Evolutionary conservation across 2,888 invertebrate species (phyloP), one percentile per base, ranked within the genome.

Genomic region (Ichneumoninae sp.): DNA sequence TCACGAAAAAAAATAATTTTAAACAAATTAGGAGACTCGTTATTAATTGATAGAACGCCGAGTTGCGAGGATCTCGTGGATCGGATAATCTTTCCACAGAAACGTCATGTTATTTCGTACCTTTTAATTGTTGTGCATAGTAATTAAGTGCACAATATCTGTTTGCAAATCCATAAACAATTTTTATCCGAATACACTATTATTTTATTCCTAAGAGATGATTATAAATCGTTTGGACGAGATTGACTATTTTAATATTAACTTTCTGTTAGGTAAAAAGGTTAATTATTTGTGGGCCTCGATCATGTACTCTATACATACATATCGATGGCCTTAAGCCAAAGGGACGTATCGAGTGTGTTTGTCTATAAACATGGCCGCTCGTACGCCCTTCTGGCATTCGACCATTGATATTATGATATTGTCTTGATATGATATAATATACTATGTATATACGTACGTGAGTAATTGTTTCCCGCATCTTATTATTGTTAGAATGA

Each of bases 221-320:
- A 85, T 85, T 87, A 88, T 86, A 79, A 66, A 86, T 87, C 85
- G 68, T 86, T 85, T 86, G 80, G 84, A 88, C 84, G 86, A 88
- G 88, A 90, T 88, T 81, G 81, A 90, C 88, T 90, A 91, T 90
- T 91, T 90, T 91, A 90, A 87, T 90, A 90, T 87, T 90, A 90
- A 87, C 87, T 75, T 83, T 83, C 63, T 80, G 81, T 88, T 89
- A 89, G 86, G 77, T 71, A 80, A 81, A 88, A 83, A 74, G 50
- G 65, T 69, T 69, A 54, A 60, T 57, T 85, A 60, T 33, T 68
- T 70, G 79, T 75, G 75, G 82, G 52, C 70, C 74, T 66, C 44
- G 66, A 75, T 60, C 30, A 52, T 73, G 50, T 73, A 71, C 71
- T 52, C 54, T 74, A 30, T 71, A 63, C 63, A 60, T 33, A 33